These are phyloP conservation scores for Polyploca ridens DNA, from an alignment of 2,888 invertebrate species.

Conservation along the genomic window DNA sequence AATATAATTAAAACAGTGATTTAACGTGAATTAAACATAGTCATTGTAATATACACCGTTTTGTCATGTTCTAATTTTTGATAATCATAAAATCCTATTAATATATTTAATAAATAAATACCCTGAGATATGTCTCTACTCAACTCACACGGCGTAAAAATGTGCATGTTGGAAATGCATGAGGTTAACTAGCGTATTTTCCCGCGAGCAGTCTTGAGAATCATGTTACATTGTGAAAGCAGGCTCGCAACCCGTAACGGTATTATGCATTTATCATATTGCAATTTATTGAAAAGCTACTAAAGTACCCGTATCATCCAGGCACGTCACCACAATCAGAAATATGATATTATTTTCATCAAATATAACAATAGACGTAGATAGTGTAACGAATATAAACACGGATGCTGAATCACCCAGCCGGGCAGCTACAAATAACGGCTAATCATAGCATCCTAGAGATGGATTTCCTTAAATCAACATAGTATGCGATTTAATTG, in stretches of 20 bases:
- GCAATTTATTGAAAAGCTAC: neutral
- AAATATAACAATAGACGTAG: no score
- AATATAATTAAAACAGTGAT: neutral
- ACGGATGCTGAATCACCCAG: no score
- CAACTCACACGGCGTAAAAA: neutral
- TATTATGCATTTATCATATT: neutral
- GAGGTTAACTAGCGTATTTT: conserved; percentile 5
- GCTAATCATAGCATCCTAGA: neutral
- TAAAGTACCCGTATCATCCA: no score
- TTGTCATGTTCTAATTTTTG: neutral
- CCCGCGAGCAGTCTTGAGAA: conserved; percentile 2
- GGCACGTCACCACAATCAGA: no score
- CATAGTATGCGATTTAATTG: neutral
- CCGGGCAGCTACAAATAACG: no score
- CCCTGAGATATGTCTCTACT: no score
- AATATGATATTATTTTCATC: no score
- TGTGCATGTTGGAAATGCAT: neutral
- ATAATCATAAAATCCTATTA: no score
- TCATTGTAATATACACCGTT: neutral
- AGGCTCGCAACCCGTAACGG: neutral
- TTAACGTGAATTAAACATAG: no score
- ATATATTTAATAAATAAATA: no score
- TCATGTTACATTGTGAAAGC: neutral
- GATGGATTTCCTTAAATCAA: neutral
- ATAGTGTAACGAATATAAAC: no score